Percentiles rank a stretch among this genome's conserved stretches.
Evolutionary conservation across 1,140 invertebrate genomes (phyloP).

Genomic region (Sipha flava): DNA sequence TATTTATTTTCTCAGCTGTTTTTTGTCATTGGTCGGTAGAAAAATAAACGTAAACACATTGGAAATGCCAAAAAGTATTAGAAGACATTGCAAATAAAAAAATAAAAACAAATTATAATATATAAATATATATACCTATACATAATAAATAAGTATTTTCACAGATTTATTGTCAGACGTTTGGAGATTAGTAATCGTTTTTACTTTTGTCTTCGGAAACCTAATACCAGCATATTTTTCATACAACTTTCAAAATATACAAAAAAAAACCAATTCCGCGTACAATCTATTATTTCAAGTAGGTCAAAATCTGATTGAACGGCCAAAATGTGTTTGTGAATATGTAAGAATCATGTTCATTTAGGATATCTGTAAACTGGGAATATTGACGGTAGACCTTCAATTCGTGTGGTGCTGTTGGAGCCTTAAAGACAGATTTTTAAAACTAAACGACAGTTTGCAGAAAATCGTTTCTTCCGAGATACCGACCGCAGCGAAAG

Average conservation of each 20-base stretch:
- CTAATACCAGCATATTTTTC: neutral
- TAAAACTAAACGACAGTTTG: neutral
- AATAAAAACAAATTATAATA: too few relatives aligned
- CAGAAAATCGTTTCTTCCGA: neutral
- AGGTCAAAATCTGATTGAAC: too few relatives aligned
- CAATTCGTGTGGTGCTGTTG: constrained; percentile 15
- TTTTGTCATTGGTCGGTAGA: neutral
- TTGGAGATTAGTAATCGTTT: neutral
- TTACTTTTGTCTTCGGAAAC: neutral
- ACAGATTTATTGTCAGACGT: neutral
- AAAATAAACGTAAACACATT: neutral
- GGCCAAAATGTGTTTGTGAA: too few relatives aligned
- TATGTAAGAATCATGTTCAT: neutral
- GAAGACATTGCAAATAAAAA: neutral
- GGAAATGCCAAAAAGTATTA: neutral
- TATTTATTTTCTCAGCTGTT: neutral
- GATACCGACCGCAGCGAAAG: neutral
- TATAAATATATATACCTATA: neutral
- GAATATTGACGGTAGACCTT: neutral
- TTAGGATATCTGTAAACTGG: constrained; percentile 19
- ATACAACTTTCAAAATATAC: neutral
- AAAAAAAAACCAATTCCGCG: neutral
- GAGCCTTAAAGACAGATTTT: neutral
- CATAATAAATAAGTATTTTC: neutral
- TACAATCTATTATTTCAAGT: neutral